Evolutionary conservation across 1,140 invertebrate genomes (phyloP), one percentile per base, ranked within the genome.

Genomic region (Drosophila pallidifrons): DNA sequence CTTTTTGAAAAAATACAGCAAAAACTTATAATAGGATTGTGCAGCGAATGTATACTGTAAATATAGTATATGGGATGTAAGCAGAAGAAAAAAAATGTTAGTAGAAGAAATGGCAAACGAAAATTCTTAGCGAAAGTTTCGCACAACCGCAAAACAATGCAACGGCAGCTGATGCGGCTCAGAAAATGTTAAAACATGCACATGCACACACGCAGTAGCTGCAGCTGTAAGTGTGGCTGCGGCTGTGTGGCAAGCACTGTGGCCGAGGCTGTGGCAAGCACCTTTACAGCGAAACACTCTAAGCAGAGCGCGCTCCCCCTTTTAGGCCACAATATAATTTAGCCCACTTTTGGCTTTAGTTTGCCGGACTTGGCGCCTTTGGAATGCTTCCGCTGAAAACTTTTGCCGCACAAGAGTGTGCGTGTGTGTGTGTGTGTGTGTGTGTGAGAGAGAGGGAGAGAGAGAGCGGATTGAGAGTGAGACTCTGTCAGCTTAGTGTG

Each of bases 401-500:
- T 76, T 71, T 72, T 46, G 28, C 25, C n/a, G 32, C 59, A 11
- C 41, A 47, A 58, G 57, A 52, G 20, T 25, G 20, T 20, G 20
- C 0, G 20, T 20, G 20, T 20, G 20, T 20, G 20, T 20, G 20
- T 20, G 20, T 20, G 20, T 20, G 20, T 20, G 20, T 3, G 20
- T 16, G 45, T 10, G 1, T 1, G n/a, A 20, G 10, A 13, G 43
- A 5, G 25, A 13, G 6, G 1, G 4, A 20, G 28, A 16, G 8
- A 16, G 2, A 10, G 3, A 11, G 30, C 1, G 15, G 1, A 25
- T 10, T n/a, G 10, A 1, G 5, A 6, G 30, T 51, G 20, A 25
- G 20, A 74, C 57, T 60, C 35, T 49, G 66, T 76, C 74, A 72
- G 74, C 74, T 71, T 66, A 76, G 54, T 54, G 67, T 60, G 63